These are phyloP conservation scores for Botia almorhae DNA, from an alignment of 2,797 vertebrate genomes.

Conservation along the genomic window DNA sequence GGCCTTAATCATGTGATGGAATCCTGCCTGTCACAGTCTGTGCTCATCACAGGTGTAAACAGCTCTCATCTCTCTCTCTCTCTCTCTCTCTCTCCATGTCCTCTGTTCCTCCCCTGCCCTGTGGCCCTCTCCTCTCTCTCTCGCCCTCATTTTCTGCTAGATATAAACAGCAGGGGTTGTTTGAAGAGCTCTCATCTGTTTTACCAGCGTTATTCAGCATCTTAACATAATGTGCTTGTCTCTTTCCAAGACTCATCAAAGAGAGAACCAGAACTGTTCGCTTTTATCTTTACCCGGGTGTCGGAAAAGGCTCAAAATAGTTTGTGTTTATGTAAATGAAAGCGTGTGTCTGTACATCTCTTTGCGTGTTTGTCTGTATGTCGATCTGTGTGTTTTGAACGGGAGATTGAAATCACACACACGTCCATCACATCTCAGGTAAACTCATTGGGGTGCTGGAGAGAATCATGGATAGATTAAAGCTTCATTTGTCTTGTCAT, in stretches of 20 bases:
- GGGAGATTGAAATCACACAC: not conserved
- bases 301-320: conserved; percentile 16
- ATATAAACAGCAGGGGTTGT: conserved; percentile 41
- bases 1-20: not conserved
- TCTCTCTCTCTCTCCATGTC: conserved; percentile 12
- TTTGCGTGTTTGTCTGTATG: conserved; percentile 24
- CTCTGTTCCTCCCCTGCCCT: conserved; percentile 2
- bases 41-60: not conserved
- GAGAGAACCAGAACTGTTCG: conserved; percentile 34
- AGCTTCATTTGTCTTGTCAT: conserved; percentile 40
- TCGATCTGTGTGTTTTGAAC: conserved; percentile 33
- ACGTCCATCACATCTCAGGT: not conserved
- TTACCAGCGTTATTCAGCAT: conserved; percentile 33
- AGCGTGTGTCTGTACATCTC: not conserved
- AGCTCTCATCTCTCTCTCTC: conserved; percentile 17
- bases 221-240: conserved; percentile 46
- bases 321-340: conserved; percentile 36
- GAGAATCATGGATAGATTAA: conserved; percentile 68
- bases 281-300: conserved; percentile 38
- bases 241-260: conserved; percentile 48
- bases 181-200: conserved; percentile 36
- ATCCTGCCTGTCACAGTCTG: not conserved
- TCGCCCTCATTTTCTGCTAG: conserved; percentile 27
- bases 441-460: conserved; percentile 40
- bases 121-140: conserved; percentile 14